Base-by-base conservation (phyloP, 1,140 invertebrate genomes). In the Neelides sp. region DNA sequence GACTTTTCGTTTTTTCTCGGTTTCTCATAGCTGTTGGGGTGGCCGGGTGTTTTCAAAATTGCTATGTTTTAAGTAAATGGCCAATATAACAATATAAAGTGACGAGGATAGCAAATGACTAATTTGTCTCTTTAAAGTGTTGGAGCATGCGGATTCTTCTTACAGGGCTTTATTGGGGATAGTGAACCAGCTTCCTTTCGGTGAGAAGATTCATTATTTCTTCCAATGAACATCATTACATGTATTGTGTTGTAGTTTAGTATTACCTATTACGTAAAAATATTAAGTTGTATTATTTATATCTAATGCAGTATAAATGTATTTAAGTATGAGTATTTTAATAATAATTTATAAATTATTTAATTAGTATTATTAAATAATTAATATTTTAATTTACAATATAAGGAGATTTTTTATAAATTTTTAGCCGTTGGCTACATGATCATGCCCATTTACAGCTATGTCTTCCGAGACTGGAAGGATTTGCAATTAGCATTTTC, bases 341-440 rank as follows among this genome's bases (percentile, higher is more conserved):
- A 34, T 10, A 34, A 34, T 34, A 10, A 34, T 10, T 34, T 34
- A 34, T n/a, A 12, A 12, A 34, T 34, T 34, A 12, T n/a, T 34
- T 12, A 34, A 12, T 12, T 34, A 12, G 32, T 34, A 12, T 34
- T 34, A 34, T 34, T 34, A 12, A 12, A 12, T n/a, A 65, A 80
- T 26, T 79, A 82, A n/a, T 78, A 78, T 23, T 79, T 79, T 15
- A 77, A 78, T 56, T 82, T 22, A 80, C 79, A 0, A 76, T 82
- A 47, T 75, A 78, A 20, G 79, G 79, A 52, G 78, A 81, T 39
- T 80, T 77, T 56, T 82, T 81, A n/a, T n/a, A n/a, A n/a, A n/a
- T n/a, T n/a, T n/a, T n/a, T n/a, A n/a, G 66, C 72, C 80, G 59
- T 80, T 82, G 80, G 80, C 8, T 82, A 86, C 55, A 78, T 84